Evolutionary conservation across 2,797 vertebrate genomes (phyloP).

Genomic region (Phaenicophaeus curvirostris): DNA sequence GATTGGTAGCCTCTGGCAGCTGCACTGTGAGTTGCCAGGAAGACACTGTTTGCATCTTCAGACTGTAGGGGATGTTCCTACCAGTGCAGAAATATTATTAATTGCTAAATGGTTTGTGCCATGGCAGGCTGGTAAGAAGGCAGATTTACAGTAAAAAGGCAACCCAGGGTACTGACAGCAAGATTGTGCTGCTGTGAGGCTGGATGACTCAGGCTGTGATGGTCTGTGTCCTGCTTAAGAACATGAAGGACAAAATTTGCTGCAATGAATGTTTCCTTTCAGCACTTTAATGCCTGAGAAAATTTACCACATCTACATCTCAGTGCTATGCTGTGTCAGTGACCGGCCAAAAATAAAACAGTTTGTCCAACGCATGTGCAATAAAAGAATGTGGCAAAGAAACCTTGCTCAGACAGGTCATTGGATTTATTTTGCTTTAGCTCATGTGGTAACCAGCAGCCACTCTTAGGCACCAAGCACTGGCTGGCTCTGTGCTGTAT

Average conservation of each 20-base stretch:
- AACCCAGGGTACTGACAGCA: neutral
- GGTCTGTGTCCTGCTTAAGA: slow-evolving; percentile 9
- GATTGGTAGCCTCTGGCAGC: slow-evolving; percentile 41
- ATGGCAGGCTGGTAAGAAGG: neutral
- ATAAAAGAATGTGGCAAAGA: neutral
- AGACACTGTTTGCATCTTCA: slow-evolving; percentile 14
- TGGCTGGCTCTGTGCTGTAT: neutral
- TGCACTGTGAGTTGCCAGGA: slow-evolving; percentile 15
- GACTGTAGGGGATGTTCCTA: neutral
- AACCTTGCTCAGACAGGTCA: neutral
- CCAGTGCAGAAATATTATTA: neutral
- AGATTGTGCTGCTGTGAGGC: neutral
- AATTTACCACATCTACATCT: neutral
- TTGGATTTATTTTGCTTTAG: neutral
- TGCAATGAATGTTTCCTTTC: neutral
- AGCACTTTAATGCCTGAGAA: neutral
- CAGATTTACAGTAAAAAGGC: neutral
- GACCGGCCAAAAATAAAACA: neutral
- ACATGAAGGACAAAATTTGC: slow-evolving; percentile 39
- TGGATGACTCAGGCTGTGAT: slow-evolving; percentile 15
- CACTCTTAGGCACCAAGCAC: neutral
- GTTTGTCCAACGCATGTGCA: neutral
- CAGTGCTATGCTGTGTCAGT: neutral
- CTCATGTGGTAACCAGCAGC: neutral
- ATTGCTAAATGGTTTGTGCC: slow-evolving; percentile 6